Evolutionary conservation across 2,888 invertebrate genomes (phyloP).

Genomic region (Hyposoter dolosus): DNA sequence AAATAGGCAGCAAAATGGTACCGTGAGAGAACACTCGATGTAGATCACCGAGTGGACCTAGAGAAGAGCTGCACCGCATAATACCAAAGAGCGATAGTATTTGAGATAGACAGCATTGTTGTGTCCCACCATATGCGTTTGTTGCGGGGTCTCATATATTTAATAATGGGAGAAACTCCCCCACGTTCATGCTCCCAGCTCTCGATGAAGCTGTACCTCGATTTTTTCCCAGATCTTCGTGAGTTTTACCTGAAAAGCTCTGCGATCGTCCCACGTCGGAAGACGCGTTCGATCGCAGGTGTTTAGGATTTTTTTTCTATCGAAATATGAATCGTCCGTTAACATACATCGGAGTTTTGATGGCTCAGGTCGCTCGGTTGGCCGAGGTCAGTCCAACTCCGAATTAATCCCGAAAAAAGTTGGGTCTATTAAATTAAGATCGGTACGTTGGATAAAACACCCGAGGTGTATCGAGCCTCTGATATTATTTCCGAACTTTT

Average conservation of each 20-base stretch:
- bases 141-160: slow-evolving; percentile 26
- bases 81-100: slow-evolving; percentile 59
- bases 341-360: slow-evolving; percentile 17
- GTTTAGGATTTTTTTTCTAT: slow-evolving; percentile 69
- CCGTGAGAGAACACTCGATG: slow-evolving; percentile 64
- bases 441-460: slow-evolving; percentile 55
- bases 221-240: slow-evolving; percentile 40
- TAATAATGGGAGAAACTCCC: slow-evolving; percentile 63
- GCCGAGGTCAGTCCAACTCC: slow-evolving; percentile 68
- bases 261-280: slow-evolving; percentile 72
- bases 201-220: slow-evolving; percentile 18
- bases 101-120: slow-evolving; percentile 43
- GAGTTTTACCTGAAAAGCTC: slow-evolving; percentile 56
- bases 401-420: slow-evolving; percentile 23
- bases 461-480: slow-evolving; percentile 54
- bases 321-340: slow-evolving; percentile 41
- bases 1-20: slow-evolving; percentile 42
- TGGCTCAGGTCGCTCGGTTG: slow-evolving; percentile 63
- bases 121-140: slow-evolving; percentile 61
- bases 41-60: slow-evolving; percentile 37
- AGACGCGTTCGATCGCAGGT: slow-evolving; percentile 76
- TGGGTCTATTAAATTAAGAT: slow-evolving; percentile 65
- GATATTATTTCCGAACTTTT: neutral
- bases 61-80: slow-evolving; percentile 21
- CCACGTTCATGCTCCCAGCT: slow-evolving; percentile 56